Evolutionary conservation across 2,113 vertebrate species (phyloP).

Genomic region (Trichechus manatus): DNA sequence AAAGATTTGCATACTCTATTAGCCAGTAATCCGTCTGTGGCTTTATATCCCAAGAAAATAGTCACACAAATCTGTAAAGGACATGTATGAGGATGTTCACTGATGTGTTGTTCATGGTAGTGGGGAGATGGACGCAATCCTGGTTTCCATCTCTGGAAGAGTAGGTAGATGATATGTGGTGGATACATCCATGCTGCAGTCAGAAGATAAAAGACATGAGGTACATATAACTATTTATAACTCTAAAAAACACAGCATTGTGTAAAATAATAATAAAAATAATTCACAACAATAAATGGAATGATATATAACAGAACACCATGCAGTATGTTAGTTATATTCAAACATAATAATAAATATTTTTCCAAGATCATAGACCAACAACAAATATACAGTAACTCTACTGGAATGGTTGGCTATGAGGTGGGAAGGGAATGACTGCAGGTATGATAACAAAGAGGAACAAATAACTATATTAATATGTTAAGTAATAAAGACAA

Average conservation of each 20-base stretch:
- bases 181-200: accelerated
- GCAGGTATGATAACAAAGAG: neutral
- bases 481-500: neutral
- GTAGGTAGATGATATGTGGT: neutral
- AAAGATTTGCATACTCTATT: neutral
- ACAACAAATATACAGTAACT: neutral
- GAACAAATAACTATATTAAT: neutral
- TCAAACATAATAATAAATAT: neutral
- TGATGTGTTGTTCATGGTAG: neutral
- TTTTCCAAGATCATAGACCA: neutral
- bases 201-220: neutral
- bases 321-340: neutral
- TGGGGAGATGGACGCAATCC: neutral
- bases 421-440: neutral
- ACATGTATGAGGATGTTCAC: neutral
- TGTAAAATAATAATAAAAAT: neutral
- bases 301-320: neutral
- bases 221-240: neutral
- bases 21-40: neutral
- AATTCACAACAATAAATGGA: neutral
- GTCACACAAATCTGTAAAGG: neutral
- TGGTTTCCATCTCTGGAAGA: neutral
- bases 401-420: no score
- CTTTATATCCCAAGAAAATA: neutral
- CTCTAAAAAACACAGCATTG: neutral